Percentiles rank a stretch among this genome's conserved stretches.
Conservation (phyloP, 2,797 vertebrate genomes). For the Mus minutoides region DNA sequence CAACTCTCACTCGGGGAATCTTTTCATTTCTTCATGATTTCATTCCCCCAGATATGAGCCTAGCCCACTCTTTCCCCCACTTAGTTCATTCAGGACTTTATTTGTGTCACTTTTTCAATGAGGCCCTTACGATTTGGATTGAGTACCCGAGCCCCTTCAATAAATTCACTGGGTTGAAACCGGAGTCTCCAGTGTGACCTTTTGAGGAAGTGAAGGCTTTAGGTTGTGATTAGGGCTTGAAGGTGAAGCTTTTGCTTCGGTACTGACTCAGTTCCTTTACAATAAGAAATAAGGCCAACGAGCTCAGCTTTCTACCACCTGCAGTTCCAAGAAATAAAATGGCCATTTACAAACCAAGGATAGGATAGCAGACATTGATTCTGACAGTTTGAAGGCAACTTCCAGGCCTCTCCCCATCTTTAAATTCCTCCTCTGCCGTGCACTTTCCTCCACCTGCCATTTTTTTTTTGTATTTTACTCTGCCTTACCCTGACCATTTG, state of each 20-base stretch:
- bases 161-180: background rate
- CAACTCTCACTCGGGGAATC: background rate
- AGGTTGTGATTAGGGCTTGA: background rate
- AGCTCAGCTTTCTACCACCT: background rate
- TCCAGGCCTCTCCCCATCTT: background rate
- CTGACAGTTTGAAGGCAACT: background rate
- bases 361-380: background rate
- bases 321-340: background rate
- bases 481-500: background rate
- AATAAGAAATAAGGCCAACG: background rate
- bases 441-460: background rate
- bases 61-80: background rate
- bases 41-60: background rate
- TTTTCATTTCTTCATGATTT: constrained; percentile 16
- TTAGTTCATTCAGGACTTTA: background rate
- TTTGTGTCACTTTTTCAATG: background rate
- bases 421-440: background rate
- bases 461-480: background rate
- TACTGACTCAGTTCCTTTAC: background rate
- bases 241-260: background rate
- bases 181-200: background rate
- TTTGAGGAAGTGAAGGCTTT: background rate
- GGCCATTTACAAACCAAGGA: background rate
- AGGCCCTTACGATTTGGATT: background rate
- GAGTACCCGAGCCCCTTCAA: background rate